phyloP scores from a whole-genome alignment of 2,113 vertebrate genomes.

The Vanacampus margaritifer region DNA sequence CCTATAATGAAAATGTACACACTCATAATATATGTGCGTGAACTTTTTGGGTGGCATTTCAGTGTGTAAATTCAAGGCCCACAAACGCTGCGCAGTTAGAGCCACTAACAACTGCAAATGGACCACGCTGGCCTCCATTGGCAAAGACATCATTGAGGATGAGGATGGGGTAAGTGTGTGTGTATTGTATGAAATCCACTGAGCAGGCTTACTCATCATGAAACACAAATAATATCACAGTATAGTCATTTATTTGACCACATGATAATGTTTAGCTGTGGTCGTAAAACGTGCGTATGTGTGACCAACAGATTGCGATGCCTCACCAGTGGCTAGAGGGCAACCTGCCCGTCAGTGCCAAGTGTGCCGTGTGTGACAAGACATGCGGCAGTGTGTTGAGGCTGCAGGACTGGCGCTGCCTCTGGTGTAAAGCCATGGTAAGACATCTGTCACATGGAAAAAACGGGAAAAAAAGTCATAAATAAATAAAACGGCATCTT shows the following conservation, averaged over 20 bases:
- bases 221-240: not conserved
- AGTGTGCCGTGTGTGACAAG: constrained; percentile 95
- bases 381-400: constrained; percentile 95
- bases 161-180: constrained; percentile 86
- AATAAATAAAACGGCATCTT: not conserved
- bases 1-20: no score
- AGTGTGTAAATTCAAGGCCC: constrained; percentile 99
- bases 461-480: not conserved
- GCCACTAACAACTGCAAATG: constrained; percentile 98
- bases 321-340: constrained; percentile 98
- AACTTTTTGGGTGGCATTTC: constrained; percentile 31
- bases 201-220: not conserved
- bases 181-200: not conserved
- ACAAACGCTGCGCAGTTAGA: constrained; percentile 95
- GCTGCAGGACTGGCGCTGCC: constrained; percentile 96
- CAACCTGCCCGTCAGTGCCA: constrained; percentile 96
- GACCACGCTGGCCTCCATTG: constrained; percentile 94
- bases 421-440: constrained; percentile 99
- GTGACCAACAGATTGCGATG: constrained; percentile 84
- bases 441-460: constrained; percentile 31
- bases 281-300: constrained; percentile 4
- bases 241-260: not conserved
- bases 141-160: constrained; percentile 95
- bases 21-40: not conserved
- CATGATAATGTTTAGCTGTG: not conserved